phyloP scores from a whole-genome alignment of 1,140 invertebrate species.

The Atta colombica region DNA sequence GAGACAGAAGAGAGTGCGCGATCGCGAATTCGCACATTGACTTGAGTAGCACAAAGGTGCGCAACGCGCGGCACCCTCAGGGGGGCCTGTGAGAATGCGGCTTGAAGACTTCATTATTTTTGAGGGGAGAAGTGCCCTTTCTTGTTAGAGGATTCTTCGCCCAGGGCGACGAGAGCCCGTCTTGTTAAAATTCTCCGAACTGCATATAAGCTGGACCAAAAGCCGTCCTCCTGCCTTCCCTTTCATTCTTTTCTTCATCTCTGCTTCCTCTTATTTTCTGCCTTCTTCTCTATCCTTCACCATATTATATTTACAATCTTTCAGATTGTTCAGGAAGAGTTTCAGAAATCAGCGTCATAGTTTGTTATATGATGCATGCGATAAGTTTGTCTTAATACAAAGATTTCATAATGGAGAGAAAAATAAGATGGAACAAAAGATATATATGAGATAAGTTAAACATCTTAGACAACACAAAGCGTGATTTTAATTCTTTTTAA shows the following conservation, averaged over 20 bases:
- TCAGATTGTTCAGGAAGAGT: slow-evolving; percentile 32
- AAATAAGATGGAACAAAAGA: not conserved
- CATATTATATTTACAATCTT: slow-evolving; percentile 39
- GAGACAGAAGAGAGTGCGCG: slow-evolving; percentile 30
- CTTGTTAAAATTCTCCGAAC: slow-evolving; percentile 83
- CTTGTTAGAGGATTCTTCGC: slow-evolving; percentile 80
- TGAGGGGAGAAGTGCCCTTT: slow-evolving; percentile 78
- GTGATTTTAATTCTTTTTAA: too few species aligned
- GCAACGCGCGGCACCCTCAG: slow-evolving; percentile 64
- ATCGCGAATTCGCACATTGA: slow-evolving; percentile 49
- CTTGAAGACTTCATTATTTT: slow-evolving; percentile 81
- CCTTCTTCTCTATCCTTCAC: not conserved
- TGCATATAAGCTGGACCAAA: slow-evolving; percentile 69
- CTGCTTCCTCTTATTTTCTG: not conserved
- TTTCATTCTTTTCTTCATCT: not conserved
- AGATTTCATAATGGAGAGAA: not conserved
- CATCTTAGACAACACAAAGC: not conserved
- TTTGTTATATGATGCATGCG: not conserved
- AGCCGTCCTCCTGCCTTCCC: not conserved
- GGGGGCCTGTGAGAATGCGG: slow-evolving; percentile 71
- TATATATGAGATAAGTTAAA: not conserved
- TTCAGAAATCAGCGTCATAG: slow-evolving; percentile 9
- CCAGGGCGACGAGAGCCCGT: slow-evolving; percentile 76
- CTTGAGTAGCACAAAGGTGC: slow-evolving; percentile 68
- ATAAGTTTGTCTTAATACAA: slow-evolving; percentile 6